phyloP scores from a whole-genome alignment of 2,113 vertebrate species.

The Hyla sarda region DNA sequence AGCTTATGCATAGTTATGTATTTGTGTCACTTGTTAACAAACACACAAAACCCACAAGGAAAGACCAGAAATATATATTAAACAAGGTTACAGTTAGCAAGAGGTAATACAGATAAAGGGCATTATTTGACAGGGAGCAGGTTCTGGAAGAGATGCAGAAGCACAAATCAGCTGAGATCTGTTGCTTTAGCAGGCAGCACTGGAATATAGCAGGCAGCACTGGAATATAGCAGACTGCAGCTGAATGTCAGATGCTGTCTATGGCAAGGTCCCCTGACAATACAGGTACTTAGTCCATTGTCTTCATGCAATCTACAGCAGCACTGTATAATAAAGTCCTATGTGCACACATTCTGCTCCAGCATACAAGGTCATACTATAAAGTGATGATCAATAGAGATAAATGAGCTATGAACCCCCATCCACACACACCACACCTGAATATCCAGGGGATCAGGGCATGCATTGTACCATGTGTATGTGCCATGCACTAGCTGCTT shows the following conservation, averaged over 20 bases:
- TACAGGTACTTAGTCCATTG: slow-evolving; percentile 53
- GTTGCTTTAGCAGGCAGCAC: slow-evolving; percentile 53
- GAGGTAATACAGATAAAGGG: not conserved
- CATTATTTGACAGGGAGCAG: not conserved
- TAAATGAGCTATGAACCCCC: not conserved
- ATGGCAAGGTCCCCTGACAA: slow-evolving; percentile 43
- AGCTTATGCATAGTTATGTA: not conserved
- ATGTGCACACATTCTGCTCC: not conserved
- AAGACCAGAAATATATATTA: not conserved
- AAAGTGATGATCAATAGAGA: not conserved
- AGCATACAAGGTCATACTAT: slow-evolving; percentile 1
- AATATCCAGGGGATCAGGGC: slow-evolving; percentile 17
- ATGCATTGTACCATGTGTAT: slow-evolving; percentile 23
- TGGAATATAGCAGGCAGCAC: slow-evolving; percentile 31
- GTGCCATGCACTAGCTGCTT: slow-evolving; percentile 34
- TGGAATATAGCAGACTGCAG: slow-evolving; percentile 49
- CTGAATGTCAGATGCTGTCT: slow-evolving; percentile 37
- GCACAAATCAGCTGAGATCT: slow-evolving; percentile 49
- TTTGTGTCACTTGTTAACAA: slow-evolving; percentile 1
- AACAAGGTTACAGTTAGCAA: not conserved
- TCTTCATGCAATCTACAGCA: slow-evolving; percentile 24
- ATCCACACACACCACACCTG: slow-evolving; percentile 24
- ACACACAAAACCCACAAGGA: not conserved
- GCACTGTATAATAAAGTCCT: not conserved
- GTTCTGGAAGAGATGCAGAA: not conserved